Conservation (phyloP, 2,888 invertebrate species). For the Macrophya annulata region DNA sequence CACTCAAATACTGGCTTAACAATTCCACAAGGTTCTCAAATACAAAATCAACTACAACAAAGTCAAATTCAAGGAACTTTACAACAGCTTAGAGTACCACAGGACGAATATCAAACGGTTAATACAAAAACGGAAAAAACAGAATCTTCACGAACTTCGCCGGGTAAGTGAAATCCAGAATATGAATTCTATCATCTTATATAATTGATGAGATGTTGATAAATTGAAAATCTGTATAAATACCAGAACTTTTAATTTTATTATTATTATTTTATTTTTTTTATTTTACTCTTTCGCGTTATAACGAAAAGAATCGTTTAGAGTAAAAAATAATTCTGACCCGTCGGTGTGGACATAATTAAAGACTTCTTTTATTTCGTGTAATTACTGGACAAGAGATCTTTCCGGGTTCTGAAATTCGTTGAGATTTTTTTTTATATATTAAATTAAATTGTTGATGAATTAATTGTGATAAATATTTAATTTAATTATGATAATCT, state of each 20-base stretch:
- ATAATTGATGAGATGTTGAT: not conserved
- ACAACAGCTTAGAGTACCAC: slow-evolving; percentile 72
- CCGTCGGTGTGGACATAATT: slow-evolving; percentile 11
- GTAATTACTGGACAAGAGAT: not conserved
- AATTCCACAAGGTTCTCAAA: slow-evolving; percentile 70
- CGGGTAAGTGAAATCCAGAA: slow-evolving; percentile 33
- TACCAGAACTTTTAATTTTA: not conserved
- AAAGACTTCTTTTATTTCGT: not conserved
- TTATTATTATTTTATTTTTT: no score
- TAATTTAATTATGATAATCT: not conserved
- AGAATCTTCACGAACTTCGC: slow-evolving; percentile 62
- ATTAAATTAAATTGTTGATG: not conserved
- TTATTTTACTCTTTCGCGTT: not conserved
- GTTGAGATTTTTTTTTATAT: not conserved
- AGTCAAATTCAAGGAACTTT: slow-evolving; percentile 71
- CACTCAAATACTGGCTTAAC: slow-evolving; percentile 55
- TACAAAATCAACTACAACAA: slow-evolving; percentile 74
- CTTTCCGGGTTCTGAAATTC: not conserved
- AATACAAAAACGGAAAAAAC: slow-evolving; percentile 67
- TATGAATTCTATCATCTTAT: not conserved
- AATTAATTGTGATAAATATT: not conserved
- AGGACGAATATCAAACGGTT: slow-evolving; percentile 72
- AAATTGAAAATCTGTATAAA: not conserved
- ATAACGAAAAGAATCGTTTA: not conserved
- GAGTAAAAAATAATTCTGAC: not conserved